Base-by-base conservation (phyloP, 1,140 invertebrate genomes). In the Campoletis sonorensis region DNA sequence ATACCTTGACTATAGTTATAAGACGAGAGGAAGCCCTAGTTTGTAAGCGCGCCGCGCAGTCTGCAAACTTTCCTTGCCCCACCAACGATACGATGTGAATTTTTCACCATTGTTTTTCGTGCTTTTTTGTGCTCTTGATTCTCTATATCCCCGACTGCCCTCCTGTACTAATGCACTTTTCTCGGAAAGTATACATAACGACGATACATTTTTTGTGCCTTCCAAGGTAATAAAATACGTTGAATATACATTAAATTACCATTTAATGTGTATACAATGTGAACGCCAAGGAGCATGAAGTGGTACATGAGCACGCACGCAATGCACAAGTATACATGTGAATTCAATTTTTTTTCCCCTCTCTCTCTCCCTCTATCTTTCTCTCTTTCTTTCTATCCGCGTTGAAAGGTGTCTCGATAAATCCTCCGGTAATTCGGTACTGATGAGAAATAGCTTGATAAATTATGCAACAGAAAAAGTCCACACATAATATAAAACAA, bases 71-170 rank as follows among this genome's bases (percentile, higher is more conserved):
- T 73, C 71, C 21, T 23, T 23, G 54, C 54, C 54, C 54, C 54
- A 58, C 18, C 54, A 58, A 58, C 40, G 71, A 73, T 37, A 73
- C 71, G 11, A 45, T 73, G 71, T 73, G 71, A 73, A 73, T 40
- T 73, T 73, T 73, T 33, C 71, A 73, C 71, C 71, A 73, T 73
- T 73, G 71, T 73, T 73, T 73, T 73, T 49, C 23, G 37, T 13
- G 15, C 21, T 23, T 73, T 73, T 73, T 73, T 33, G 5, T 33
- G 1, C 68, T 27, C 33, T 30, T 7, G 68, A n/a, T 23, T 58
- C 54, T 18, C 54, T 58, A n/a, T 54, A 54, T 58, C 54, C 54
- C 21, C 54, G 54, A 58, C 15, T 30, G 18, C 68, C 5, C 33
- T 45, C n/a, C 10, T 23, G 21, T 21, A 51, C 37, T 45, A 73